Conservation (phyloP, 2,113 vertebrate species). For the Scomber scombrus region DNA sequence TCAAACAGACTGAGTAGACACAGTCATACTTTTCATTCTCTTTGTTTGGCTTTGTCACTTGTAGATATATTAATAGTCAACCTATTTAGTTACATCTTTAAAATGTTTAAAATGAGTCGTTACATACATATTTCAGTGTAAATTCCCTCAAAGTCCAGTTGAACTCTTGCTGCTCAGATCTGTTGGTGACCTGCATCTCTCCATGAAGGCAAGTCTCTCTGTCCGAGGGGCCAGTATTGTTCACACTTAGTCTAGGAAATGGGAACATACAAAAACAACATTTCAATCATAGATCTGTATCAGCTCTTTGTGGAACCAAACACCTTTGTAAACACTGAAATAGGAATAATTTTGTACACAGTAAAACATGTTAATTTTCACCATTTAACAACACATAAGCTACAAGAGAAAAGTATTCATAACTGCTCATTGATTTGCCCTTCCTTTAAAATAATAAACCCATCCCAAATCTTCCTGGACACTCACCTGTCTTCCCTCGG, state of each 20-base stretch:
- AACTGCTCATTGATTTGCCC: not conserved
- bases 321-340: too few relatives aligned
- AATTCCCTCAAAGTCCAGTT: conserved; percentile 87
- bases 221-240: conserved; percentile 87
- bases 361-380: not conserved
- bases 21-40: not conserved
- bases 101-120: not conserved
- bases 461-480: not conserved
- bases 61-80: not conserved
- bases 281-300: too few relatives aligned
- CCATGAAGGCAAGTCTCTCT: conserved; percentile 70
- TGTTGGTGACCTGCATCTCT: conserved; percentile 77
- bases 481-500: conserved; percentile 86
- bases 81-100: not conserved
- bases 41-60: not conserved
- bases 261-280: not conserved
- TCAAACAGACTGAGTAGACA: not conserved
- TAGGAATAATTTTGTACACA: too few relatives aligned
- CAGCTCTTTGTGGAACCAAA: not conserved
- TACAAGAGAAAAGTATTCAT: not conserved
- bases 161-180: conserved; percentile 72
- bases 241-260: conserved; percentile 87
- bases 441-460: not conserved
- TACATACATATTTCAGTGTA: conserved; percentile 82
- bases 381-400: not conserved